Evolutionary conservation across 2,888 invertebrate genomes (phyloP).

Genomic region (Harmothoe impar): DNA sequence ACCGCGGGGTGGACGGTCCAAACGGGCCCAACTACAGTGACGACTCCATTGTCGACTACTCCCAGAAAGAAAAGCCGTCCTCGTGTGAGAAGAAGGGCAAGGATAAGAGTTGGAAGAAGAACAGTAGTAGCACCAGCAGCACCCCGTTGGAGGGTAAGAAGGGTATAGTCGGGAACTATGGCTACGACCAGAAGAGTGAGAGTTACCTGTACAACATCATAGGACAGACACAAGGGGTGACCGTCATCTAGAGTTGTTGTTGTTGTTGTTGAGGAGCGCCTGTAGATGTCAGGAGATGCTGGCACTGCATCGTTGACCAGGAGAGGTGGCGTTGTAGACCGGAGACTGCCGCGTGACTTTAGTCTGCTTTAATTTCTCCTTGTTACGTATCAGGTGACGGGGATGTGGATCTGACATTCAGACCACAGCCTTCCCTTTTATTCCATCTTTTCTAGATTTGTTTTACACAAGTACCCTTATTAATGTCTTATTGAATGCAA

Average conservation of each 20-base stretch:
- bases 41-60: conserved; percentile 47
- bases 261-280: not conserved
- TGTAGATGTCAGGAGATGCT: not conserved
- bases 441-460: too few relatives aligned
- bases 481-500: not conserved
- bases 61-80: conserved; percentile 26
- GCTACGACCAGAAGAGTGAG: conserved; percentile 5
- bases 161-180: not conserved
- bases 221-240: conserved; percentile 61
- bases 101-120: not conserved
- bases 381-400: not conserved
- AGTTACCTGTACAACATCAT: conserved; percentile 62
- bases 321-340: not conserved
- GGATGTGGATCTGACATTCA: not conserved
- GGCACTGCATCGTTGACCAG: not conserved
- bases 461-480: too few relatives aligned
- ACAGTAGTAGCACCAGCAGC: not conserved
- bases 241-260: conserved; percentile 39
- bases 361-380: not conserved
- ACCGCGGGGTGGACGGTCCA: conserved; percentile 59
- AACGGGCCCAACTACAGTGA: conserved; percentile 63
- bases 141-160: not conserved
- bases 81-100: conserved; percentile 31
- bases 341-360: not conserved
- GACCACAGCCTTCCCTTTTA: not conserved